A percentile compares a stretch with the other conserved stretches of the same genome.
Evolutionary conservation across 2,888 invertebrate genomes (phyloP).

Genomic region (Orchestes rusci): DNA sequence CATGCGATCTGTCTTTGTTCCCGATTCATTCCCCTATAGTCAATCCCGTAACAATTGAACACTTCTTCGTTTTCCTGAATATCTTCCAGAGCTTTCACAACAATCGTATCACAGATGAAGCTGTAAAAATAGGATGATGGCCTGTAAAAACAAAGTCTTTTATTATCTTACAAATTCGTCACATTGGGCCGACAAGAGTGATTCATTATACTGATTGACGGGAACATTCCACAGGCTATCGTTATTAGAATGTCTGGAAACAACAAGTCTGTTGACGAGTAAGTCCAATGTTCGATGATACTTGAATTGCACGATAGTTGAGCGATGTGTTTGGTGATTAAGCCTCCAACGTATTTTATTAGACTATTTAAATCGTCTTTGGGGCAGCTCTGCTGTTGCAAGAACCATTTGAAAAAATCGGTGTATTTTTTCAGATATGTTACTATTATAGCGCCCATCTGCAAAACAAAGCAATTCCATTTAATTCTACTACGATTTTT

Average conservation of each 20-base stretch:
- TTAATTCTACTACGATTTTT: too few species aligned
- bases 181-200: conserved; percentile 86
- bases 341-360: conserved; percentile 49
- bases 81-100: conserved; percentile 61
- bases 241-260: conserved; percentile 35
- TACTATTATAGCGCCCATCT: conserved; percentile 63
- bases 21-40: conserved; percentile 57
- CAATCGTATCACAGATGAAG: conserved; percentile 62
- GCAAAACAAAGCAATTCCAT: too few species aligned
- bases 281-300: conserved; percentile 38
- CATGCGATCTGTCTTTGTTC: conserved; percentile 57
- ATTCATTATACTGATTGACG: conserved; percentile 84
- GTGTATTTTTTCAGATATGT: conserved; percentile 60
- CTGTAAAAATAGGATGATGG: conserved; percentile 49
- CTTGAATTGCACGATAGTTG: conserved; percentile 56
- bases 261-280: conserved; percentile 32
- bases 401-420: conserved; percentile 52
- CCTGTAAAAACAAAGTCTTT: too few species aligned
- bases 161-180: conserved; percentile 64
- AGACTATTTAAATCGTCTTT: conserved; percentile 39
- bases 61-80: conserved; percentile 64
- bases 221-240: conserved; percentile 74
- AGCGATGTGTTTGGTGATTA: conserved; percentile 67
- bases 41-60: conserved; percentile 79
- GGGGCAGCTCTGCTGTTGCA: conserved; percentile 38